Evolutionary conservation across 1,140 invertebrate species (phyloP).

Genomic region (Drosophila miranda): DNA sequence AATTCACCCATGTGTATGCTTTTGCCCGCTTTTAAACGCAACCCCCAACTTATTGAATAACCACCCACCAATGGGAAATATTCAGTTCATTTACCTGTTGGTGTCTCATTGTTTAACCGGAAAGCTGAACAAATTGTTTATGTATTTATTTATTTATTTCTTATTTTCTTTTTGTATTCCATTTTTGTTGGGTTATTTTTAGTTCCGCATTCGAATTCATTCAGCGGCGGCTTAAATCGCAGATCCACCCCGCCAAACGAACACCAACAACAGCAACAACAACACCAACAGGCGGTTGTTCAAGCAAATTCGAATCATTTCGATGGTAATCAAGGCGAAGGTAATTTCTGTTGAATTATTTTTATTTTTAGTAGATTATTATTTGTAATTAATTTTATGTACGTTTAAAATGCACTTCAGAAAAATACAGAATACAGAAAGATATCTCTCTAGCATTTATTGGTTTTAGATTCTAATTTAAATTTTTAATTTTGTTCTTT

Average conservation of each 20-base stretch:
- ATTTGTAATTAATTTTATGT: constrained; percentile 10
- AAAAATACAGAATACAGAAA: no score
- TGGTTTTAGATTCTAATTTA: constrained; percentile 1
- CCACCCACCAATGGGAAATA: constrained; percentile 12
- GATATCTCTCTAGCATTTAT: no score
- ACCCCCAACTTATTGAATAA: neutral
- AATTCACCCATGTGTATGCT: constrained; percentile 23
- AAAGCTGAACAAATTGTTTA: constrained; percentile 42
- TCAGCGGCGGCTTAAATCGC: constrained; percentile 66
- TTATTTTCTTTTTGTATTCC: constrained; percentile 14
- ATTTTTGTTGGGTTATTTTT: constrained; percentile 45
- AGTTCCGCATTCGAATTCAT: constrained; percentile 74
- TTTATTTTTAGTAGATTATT: constrained; percentile 9
- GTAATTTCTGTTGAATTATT: constrained; percentile 35
- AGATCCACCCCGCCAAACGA: constrained; percentile 70
- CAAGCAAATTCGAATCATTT: constrained; percentile 55
- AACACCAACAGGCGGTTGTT: constrained; percentile 37
- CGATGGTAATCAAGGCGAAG: constrained; percentile 71
- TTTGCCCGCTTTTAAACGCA: constrained; percentile 41
- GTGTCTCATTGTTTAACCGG: constrained; percentile 6
- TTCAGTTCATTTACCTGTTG: constrained; percentile 29
- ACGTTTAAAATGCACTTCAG: neutral
- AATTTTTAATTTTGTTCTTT: constrained; percentile 5
- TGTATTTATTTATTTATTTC: constrained; percentile 29
- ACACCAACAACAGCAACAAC: constrained; percentile 24